Evolutionary conservation across 2,113 vertebrate genomes (phyloP).

Genomic region (cattle (Bos taurus)): ARS-UCD2.0 NC_037342.1:22034001-22034500

Average conservation of each 20-base stretch:
- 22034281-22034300: too few species aligned
- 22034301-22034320: neutral
- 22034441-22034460: neutral
- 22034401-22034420: neutral
- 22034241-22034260: neutral
- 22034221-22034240: neutral
- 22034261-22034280: neutral
- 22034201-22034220: neutral
- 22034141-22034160: constrained; percentile 94
- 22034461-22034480: neutral
- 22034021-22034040: neutral
- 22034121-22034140: constrained; percentile 93
- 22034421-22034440: neutral
- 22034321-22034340: neutral
- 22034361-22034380: neutral
- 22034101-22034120: constrained; percentile 92
- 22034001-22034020: neutral
- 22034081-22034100: neutral
- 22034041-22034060: neutral
- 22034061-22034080: neutral
- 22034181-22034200: neutral
- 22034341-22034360: neutral
- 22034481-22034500: neutral
- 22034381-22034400: neutral
- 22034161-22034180: constrained; percentile 30